Conservation (phyloP, 2,797 vertebrate genomes). For the Tamandua tetradactyla region DNA sequence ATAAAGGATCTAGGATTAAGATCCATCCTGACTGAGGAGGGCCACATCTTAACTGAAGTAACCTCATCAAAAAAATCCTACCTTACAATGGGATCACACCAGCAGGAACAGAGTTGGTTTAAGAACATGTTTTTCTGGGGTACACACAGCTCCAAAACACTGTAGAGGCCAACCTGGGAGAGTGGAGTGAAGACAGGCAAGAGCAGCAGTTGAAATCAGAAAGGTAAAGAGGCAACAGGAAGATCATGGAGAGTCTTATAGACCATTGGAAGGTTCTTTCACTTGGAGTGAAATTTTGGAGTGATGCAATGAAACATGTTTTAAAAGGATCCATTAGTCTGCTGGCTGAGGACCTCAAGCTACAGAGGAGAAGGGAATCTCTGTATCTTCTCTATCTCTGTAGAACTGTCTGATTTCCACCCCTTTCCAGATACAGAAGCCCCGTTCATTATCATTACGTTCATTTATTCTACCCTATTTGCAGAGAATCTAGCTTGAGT, state of each 20-base stretch:
- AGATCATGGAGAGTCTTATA: background rate
- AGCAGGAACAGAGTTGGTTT: no score
- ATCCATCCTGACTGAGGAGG: no score
- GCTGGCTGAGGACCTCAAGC: background rate
- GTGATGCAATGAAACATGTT: background rate
- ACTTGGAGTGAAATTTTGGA: background rate
- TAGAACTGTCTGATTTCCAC: background rate
- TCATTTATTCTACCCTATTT: background rate
- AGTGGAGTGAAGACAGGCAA: background rate
- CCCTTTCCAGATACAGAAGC: background rate
- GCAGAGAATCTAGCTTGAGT: background rate
- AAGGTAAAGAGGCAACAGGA: background rate
- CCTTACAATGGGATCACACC: no score
- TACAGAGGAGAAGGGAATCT: background rate
- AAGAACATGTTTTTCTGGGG: no score
- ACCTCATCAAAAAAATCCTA: no score
- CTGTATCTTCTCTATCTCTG: background rate
- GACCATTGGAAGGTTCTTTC: background rate
- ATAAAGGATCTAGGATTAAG: no score
- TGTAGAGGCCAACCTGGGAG: no score
- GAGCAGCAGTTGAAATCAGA: background rate
- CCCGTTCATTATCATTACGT: background rate
- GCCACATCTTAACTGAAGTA: no score
- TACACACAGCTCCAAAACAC: no score
- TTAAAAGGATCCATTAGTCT: background rate